These are phyloP conservation scores for Artemia franciscana DNA, from an alignment of 1,140 invertebrate species.

Conservation along the genomic window DNA sequence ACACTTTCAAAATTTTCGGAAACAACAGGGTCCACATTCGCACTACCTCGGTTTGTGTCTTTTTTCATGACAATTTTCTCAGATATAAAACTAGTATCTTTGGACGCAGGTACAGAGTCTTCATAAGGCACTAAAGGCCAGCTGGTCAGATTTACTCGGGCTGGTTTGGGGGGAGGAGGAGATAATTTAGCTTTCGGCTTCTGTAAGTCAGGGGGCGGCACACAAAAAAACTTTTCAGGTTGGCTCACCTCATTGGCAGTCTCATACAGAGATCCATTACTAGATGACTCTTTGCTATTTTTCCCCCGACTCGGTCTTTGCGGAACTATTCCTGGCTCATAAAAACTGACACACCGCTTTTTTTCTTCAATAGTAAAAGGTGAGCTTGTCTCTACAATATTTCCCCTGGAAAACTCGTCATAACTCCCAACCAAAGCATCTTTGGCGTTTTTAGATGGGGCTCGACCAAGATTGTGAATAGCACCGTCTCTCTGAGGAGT, in stretches of 20 bases:
- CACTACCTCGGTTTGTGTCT: background rate
- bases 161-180: background rate
- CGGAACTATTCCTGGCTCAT: background rate
- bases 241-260: background rate
- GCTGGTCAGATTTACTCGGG: background rate
- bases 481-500: too few species aligned
- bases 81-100: background rate
- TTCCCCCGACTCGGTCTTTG: background rate
- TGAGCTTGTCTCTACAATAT: background rate
- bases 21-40: background rate
- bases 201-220: background rate
- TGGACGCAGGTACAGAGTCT: background rate
- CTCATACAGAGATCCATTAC: background rate
- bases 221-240: background rate
- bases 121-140: background rate
- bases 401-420: background rate
- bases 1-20: background rate
- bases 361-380: background rate
- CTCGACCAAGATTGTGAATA: too few species aligned
- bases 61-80: background rate
- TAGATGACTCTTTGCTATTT: background rate
- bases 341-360: background rate
- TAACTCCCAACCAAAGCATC: background rate
- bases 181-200: background rate
- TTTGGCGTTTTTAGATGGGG: too few species aligned